Base-by-base conservation (phyloP, 2,113 vertebrate genomes). In the Pterocles orientalis region DNA sequence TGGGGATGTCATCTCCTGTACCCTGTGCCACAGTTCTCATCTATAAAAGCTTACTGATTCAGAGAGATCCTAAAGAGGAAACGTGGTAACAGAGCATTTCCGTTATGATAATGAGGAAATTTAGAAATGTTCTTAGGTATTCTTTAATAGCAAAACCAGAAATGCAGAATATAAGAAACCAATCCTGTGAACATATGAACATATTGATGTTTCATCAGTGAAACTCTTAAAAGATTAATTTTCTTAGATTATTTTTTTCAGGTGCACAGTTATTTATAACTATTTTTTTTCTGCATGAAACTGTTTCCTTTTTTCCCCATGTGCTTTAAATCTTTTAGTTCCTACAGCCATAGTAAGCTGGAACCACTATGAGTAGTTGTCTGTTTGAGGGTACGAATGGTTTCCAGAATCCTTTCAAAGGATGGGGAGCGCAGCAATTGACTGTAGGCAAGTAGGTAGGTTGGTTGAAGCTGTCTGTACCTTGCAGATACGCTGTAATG, bases 1-100 rank as follows among this genome's bases (percentile, higher is more conserved):
- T 93, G 71, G 20, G 23, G 68, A 90, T 80, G 64, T 73, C 89
- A 94, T 87, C 61, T 94, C 87, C 90, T 89, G 58, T 92, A 45
- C 31, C 61, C 80, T 70, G 64, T 94, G 71, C 91, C 84, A 72
- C 66, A 87, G n/a, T 94, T 89, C 65, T 86, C 56, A 29, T 65
- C 70, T 88, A 16, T 78, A 64, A 89, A 86, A 79, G 41, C 70
- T 82, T 79, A 47, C 18, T 93, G 57, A 82, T 82, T 88, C 58
- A 87, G 48, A 85, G 50, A 66, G 29, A 77, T 86, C 25, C 36
- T 31, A 18, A 54, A 88, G 71, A 88, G 80, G 54, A 95, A 92
- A 57, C 65, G 41, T 61, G 36, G 39, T 56, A 85, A 82, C 39
- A 39, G 33, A 61, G 79, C 8, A 2, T 79, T 95, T 80, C 82